Conservation (phyloP, 2,797 vertebrate genomes). For the Poeciliopsis turneri region DNA sequence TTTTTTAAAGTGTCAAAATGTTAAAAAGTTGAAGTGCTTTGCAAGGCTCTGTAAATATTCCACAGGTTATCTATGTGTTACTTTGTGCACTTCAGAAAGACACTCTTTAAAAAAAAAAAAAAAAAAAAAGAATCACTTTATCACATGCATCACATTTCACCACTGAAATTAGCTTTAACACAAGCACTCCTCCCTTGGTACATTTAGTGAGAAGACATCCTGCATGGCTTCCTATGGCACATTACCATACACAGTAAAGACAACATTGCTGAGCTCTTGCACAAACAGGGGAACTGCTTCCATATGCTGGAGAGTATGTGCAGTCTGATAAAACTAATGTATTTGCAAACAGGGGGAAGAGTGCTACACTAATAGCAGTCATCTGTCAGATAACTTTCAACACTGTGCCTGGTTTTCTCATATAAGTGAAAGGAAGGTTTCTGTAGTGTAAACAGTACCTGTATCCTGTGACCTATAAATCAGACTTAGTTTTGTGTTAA, state of each 20-base stretch:
- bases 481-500: conserved; percentile 52
- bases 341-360: conserved; percentile 38
- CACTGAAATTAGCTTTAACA: background rate
- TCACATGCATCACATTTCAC: background rate
- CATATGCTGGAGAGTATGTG: conserved; percentile 46
- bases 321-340: conserved; percentile 42
- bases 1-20: background rate
- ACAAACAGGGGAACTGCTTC: conserved; percentile 58
- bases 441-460: conserved; percentile 47
- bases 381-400: conserved; percentile 61
- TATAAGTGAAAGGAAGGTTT: conserved; percentile 23
- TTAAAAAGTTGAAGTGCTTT: background rate
- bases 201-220: conserved; percentile 21
- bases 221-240: conserved; percentile 25
- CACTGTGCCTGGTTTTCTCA: conserved; percentile 60
- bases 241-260: conserved; percentile 49
- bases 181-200: background rate
- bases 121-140: accelerated
- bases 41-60: background rate
- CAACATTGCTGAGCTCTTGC: conserved; percentile 51
- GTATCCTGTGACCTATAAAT: conserved; percentile 59
- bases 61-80: background rate
- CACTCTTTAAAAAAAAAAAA: background rate
- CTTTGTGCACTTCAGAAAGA: background rate
- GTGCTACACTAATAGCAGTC: conserved; percentile 46